Evolutionary conservation across 1,140 invertebrate species (phyloP).

Genomic region (Maconellicoccus hirsutus): DNA sequence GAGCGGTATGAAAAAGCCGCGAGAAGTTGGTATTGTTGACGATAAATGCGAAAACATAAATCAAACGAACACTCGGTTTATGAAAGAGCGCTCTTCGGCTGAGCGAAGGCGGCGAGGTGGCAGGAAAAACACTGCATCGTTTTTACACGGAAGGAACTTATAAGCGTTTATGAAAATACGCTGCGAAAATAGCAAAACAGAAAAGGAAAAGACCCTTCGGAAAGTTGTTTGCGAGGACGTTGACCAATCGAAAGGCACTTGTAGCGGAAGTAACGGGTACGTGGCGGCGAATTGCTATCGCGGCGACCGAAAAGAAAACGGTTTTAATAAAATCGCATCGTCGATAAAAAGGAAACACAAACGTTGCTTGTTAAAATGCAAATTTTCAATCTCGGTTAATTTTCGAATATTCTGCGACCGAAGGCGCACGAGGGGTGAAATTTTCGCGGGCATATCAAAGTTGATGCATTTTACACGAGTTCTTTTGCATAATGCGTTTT

Average conservation of each 20-base stretch:
- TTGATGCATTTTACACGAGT: conserved; percentile 8
- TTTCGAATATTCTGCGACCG: background rate
- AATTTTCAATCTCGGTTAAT: conserved; percentile 21
- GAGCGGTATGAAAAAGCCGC: no score
- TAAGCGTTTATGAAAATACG: no score
- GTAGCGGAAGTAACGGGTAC: background rate
- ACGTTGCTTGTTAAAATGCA: conserved; percentile 17
- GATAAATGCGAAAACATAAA: no score
- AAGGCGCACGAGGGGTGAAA: background rate
- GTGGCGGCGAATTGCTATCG: background rate
- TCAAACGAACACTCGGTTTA: no score
- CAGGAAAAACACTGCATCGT: no score
- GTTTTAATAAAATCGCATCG: conserved; percentile 8
- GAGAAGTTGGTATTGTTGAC: no score
- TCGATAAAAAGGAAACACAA: conserved; percentile 17
- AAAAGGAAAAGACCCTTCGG: no score
- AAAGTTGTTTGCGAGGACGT: background rate
- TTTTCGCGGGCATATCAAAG: conserved; percentile 8
- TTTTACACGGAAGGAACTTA: no score
- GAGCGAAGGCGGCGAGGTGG: no score
- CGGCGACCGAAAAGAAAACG: background rate
- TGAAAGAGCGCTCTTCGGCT: no score
- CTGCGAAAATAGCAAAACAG: no score
- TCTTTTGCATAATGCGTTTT: conserved; percentile 19
- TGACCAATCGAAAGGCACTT: background rate